These are phyloP conservation scores for Mycteria americana DNA, from an alignment of 2,797 vertebrate species.

Conservation along the genomic window DNA sequence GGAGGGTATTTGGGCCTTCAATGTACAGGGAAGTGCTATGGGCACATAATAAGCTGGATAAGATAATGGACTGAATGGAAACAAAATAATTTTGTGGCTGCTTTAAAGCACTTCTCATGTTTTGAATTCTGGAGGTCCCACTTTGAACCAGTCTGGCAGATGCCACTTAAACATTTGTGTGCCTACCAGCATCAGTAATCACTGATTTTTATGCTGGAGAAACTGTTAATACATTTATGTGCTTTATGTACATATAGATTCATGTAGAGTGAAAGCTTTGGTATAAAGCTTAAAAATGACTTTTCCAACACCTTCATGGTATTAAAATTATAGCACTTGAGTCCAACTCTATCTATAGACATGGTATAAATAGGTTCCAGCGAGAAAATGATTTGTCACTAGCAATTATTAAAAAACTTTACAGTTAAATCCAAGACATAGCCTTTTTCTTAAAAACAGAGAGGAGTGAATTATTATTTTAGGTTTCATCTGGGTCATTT, in stretches of 20 bases:
- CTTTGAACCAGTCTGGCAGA: background rate
- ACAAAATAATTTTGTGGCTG: background rate
- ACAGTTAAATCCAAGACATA: background rate
- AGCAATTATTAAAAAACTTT: background rate
- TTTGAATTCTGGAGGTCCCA: background rate
- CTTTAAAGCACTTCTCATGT: background rate
- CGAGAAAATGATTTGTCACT: background rate
- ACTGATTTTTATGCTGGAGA: background rate
- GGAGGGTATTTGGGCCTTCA: background rate
- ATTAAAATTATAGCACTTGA: background rate
- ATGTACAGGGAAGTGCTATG: rapidly evolving
- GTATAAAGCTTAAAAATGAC: background rate
- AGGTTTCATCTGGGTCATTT: conserved; percentile 42
- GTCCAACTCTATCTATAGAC: background rate
- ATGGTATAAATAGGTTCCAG: background rate
- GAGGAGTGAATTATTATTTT: conserved; percentile 37
- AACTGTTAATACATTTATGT: background rate
- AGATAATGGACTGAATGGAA: background rate
- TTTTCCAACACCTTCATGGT: background rate
- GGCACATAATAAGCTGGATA: background rate
- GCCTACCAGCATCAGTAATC: background rate
- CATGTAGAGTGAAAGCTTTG: background rate
- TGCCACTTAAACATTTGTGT: background rate
- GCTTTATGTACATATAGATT: background rate
- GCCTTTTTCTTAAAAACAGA: background rate